Conservation (phyloP, 2,113 vertebrate genomes). For the Sinocyclocheilus anshuiensis region DNA sequence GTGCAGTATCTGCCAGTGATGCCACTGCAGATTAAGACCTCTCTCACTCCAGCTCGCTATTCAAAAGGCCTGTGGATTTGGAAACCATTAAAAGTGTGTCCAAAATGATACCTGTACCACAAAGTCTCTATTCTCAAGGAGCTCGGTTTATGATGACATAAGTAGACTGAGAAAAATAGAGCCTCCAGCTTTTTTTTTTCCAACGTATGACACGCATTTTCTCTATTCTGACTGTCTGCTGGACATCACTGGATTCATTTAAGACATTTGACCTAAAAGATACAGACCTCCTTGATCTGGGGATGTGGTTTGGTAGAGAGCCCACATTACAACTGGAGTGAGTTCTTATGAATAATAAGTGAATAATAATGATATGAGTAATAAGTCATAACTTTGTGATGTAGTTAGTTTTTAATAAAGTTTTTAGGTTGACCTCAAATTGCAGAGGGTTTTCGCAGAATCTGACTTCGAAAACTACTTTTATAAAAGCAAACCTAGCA, state of each 20-base stretch:
- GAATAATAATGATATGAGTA: not conserved
- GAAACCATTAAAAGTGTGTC: conserved; percentile 36
- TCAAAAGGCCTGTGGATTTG: conserved; percentile 13
- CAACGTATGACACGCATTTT: not conserved
- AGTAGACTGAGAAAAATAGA: conserved; percentile 19
- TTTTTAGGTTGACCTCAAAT: conserved; percentile 14
- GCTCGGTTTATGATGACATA: conserved; percentile 9
- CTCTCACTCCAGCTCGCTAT: conserved; percentile 5
- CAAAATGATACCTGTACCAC: conserved; percentile 4
- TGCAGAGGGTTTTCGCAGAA: not conserved
- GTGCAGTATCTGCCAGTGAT: conserved; percentile 8
- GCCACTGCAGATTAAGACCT: conserved; percentile 33
- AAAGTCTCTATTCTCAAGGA: conserved; percentile 23
- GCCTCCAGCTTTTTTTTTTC: conserved; percentile 1
- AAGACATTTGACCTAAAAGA: conserved; percentile 13
- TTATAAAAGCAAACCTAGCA: not conserved
- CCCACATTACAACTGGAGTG: conserved; percentile 9
- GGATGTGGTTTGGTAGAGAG: conserved; percentile 9
- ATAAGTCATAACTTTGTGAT: conserved; percentile 25
- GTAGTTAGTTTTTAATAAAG: conserved; percentile 30
- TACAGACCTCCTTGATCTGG: conserved; percentile 13
- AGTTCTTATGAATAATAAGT: conserved; percentile 10
- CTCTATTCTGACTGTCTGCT: conserved; percentile 6
- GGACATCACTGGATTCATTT: conserved; percentile 1
- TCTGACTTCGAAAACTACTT: not conserved